Conservation (phyloP, 2,113 vertebrate species). For the Seriola quinqueradiata region DNA sequence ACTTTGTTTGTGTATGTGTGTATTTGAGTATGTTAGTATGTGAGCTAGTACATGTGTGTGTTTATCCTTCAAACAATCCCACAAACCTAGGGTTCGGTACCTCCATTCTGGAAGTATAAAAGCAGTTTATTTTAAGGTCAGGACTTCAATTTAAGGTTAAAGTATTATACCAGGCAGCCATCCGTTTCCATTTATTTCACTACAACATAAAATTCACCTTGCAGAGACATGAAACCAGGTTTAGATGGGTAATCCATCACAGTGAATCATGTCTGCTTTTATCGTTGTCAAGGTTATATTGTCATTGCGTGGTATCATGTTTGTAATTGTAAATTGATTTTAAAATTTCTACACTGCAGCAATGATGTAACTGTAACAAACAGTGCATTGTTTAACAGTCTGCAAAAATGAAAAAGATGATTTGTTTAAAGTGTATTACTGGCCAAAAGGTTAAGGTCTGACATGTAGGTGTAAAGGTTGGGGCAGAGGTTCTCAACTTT, state of each 20-base stretch:
- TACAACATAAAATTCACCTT: constrained; percentile 25
- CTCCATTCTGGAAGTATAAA: constrained; percentile 8
- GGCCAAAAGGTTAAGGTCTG: neutral
- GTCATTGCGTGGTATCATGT: neutral
- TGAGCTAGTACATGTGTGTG: neutral
- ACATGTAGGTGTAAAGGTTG: neutral
- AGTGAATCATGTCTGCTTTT: constrained; percentile 24
- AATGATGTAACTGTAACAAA: neutral
- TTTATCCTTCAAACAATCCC: neutral
- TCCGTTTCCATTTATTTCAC: constrained; percentile 40
- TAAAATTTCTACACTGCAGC: neutral
- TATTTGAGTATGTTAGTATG: neutral
- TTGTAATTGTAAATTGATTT: neutral
- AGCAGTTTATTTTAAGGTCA: constrained; percentile 41
- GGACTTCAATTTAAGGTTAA: constrained; percentile 50
- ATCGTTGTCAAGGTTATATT: constrained; percentile 27
- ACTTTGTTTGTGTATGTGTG: neutral
- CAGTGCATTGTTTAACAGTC: neutral
- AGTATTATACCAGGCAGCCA: constrained; percentile 27
- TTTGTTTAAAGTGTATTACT: neutral
- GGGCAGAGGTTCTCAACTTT: neutral
- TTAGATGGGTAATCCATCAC: constrained; percentile 45
- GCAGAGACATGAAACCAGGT: constrained; percentile 20
- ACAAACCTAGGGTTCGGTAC: neutral
- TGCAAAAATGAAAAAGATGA: neutral